Base-by-base conservation (phyloP, 2,113 vertebrate species). In the Planiliza haematocheilus region DNA sequence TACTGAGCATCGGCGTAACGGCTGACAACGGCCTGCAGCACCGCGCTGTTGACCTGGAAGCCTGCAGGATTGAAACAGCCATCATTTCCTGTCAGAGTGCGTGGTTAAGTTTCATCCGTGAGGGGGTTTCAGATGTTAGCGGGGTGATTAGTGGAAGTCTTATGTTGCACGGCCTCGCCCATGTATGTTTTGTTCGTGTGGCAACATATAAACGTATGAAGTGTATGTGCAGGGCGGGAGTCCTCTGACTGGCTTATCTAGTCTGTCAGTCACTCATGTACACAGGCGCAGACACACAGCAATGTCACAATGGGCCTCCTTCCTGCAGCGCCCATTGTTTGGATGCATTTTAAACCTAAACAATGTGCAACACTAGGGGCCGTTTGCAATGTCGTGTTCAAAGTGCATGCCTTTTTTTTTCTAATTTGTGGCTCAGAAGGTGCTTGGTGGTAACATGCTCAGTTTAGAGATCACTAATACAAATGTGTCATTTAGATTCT, bases 41-140 rank as follows among this genome's bases (percentile, higher is more conserved):
- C 80, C 38, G 91, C 75, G 11, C 89, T 88, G n/a, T 85, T 95
- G 14, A 97, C 70, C 0, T 58, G 89, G 86, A 97, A 97, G 65
- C 95, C 96, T 96, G 77, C 2, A 36, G 4, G 61, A 42, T 37
- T 18, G 58, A 73, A 21, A 70, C 1, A 72, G 7, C 39, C 9
- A 10, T 34, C 1, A 2, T 36, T 45, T 58, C n/a, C 18, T 55
- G 8, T 42, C 10, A 8, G 14, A 34, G 18, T n/a, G 0, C 16
- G 17, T 2, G 18, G 12, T 5, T 38, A 11, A 18, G n/a, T n/a
- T n/a, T n/a, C n/a, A n/a, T n/a, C n/a, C n/a, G n/a, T n/a, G n/a
- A n/a, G n/a, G n/a, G n/a, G n/a, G n/a, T n/a, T n/a, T n/a, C n/a
- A n/a, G 12, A 10, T 43, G 52, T n/a, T 41, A 58, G 36, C 18